Conservation (phyloP, 1,140 invertebrate genomes). For the Rhagoletis zephyria region DNA sequence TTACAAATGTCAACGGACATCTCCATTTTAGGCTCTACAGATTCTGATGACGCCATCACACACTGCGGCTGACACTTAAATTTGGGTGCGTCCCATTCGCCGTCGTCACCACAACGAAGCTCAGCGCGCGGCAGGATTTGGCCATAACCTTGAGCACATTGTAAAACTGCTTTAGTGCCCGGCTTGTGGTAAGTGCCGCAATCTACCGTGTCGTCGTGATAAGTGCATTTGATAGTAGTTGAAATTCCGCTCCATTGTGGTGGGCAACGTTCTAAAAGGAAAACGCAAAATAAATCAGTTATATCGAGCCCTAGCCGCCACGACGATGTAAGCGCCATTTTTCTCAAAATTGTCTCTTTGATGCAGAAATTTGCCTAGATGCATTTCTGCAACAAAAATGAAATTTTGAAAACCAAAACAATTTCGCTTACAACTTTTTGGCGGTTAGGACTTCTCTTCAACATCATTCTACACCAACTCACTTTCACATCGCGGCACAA, state of each 20-base stretch:
- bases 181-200: conserved; percentile 56
- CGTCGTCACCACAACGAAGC: conserved; percentile 37
- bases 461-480: not conserved
- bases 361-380: too few species aligned
- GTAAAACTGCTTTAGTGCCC: conserved; percentile 53
- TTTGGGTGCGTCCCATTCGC: conserved; percentile 52
- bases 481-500: conserved; percentile 16
- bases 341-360: too few species aligned
- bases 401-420: not conserved
- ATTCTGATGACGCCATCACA: conserved; percentile 53
- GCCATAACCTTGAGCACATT: conserved; percentile 57
- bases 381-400: not conserved
- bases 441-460: too few species aligned
- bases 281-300: too few species aligned
- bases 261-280: conserved; percentile 13
- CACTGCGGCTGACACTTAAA: conserved; percentile 63
- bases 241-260: conserved; percentile 13
- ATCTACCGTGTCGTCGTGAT: conserved; percentile 53
- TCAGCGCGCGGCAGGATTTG: not conserved
- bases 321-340: too few species aligned
- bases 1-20: conserved; percentile 60
- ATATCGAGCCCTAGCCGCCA: too few species aligned
- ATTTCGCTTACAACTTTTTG: too few species aligned
- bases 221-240: conserved; percentile 58
- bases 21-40: not conserved